Evolutionary conservation across 2,888 invertebrate genomes (phyloP).

Genomic region (Cataglyphis albicans): DNA sequence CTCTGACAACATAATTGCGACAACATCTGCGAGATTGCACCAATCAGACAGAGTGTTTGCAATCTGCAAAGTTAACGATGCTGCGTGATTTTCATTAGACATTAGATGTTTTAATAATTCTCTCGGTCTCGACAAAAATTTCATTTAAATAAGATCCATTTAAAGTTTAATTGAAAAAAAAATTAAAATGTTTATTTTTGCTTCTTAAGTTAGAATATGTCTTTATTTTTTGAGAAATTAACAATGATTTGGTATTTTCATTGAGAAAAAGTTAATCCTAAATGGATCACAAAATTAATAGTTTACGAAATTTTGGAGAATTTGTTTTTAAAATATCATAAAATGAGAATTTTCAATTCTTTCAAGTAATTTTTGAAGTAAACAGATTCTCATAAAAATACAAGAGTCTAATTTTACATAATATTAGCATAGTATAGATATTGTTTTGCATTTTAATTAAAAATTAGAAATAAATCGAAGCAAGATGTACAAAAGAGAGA

Average conservation of each 20-base stretch:
- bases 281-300: not conserved
- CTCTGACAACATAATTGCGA: not conserved
- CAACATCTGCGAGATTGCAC: not conserved
- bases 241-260: not conserved
- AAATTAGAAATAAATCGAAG: not conserved
- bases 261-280: not conserved
- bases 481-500: not conserved
- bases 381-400: not conserved
- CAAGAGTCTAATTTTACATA: not conserved
- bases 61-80: not conserved
- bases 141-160: not conserved
- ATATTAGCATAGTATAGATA: not conserved
- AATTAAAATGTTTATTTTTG: not conserved
- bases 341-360: not conserved
- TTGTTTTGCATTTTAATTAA: not conserved
- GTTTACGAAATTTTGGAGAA: not conserved
- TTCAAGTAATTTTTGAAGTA: not conserved
- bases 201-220: not conserved
- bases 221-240: not conserved
- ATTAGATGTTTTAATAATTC: not conserved
- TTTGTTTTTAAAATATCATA: not conserved
- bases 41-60: not conserved
- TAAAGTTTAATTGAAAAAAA: not conserved
- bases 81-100: not conserved
- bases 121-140: not conserved